Evolutionary conservation across 92 coral and sea anemone species (phyloP).

Genomic region (Paragorgia papillata): DNA sequence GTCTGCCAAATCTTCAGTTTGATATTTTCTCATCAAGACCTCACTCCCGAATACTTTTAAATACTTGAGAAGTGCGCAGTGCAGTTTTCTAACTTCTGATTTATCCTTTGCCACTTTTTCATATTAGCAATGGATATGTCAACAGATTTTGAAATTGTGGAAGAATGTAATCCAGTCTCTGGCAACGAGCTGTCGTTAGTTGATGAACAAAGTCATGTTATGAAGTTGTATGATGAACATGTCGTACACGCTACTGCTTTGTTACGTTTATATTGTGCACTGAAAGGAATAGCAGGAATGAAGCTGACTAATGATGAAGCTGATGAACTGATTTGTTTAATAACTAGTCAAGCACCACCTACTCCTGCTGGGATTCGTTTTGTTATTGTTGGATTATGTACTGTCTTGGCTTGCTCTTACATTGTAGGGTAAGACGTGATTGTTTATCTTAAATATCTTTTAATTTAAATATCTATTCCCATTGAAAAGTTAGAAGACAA

Average conservation of each 20-base stretch:
- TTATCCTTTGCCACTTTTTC: not conserved
- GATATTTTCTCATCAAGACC: too few relatives aligned
- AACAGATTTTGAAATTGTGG: slow-evolving; percentile 87
- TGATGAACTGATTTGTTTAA: slow-evolving; percentile 74
- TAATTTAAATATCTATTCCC: too few relatives aligned
- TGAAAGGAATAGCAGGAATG: slow-evolving; percentile 91
- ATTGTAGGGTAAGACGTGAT: slow-evolving; percentile 45
- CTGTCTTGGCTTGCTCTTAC: slow-evolving; percentile 72
- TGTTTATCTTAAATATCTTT: too few relatives aligned
- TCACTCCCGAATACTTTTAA: too few relatives aligned
- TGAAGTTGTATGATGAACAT: slow-evolving; percentile 77
- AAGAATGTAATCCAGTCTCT: slow-evolving; percentile 58
- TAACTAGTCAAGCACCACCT: slow-evolving; percentile 91
- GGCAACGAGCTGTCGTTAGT: not conserved
- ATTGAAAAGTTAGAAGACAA: too few relatives aligned
- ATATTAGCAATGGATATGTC: slow-evolving; percentile 85
- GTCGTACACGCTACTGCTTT: slow-evolving; percentile 81
- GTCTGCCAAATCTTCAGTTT: too few relatives aligned
- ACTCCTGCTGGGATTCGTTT: slow-evolving; percentile 91
- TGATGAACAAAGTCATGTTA: slow-evolving; percentile 22
- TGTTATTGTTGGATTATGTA: slow-evolving; percentile 86
- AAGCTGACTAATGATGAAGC: slow-evolving; percentile 83
- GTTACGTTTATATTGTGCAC: slow-evolving; percentile 84
- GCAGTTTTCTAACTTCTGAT: too few relatives aligned
- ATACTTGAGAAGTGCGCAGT: too few relatives aligned